A percentile compares a stretch with the other conserved stretches of the same genome.
phyloP scores from a whole-genome alignment of 2,888 invertebrate species.

The Biston stratarius region DNA sequence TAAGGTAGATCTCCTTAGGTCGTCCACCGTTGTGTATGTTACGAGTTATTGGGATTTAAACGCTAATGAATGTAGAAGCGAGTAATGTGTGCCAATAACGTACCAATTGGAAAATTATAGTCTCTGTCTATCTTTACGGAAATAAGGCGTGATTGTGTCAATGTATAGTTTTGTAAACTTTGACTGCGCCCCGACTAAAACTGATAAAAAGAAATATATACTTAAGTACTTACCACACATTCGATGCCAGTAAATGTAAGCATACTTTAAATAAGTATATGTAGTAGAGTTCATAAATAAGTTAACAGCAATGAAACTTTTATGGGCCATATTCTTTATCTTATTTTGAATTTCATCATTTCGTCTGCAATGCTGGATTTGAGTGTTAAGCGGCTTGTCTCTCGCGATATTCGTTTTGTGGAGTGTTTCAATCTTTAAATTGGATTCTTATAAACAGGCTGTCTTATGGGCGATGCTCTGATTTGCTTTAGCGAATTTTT shows the following conservation, averaged over 20 bases:
- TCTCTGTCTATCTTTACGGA: too few species aligned
- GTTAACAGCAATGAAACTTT: conserved; percentile 83
- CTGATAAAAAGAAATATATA: background rate
- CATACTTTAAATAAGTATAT: conserved; percentile 70
- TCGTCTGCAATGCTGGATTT: conserved; percentile 71
- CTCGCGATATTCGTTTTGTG: conserved; percentile 20
- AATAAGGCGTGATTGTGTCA: too few species aligned
- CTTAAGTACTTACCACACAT: conserved; percentile 11
- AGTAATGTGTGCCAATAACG: too few species aligned
- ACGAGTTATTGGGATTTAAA: too few species aligned
- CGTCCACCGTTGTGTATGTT: too few species aligned
- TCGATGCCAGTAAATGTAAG: conserved; percentile 55
- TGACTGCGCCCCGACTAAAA: too few species aligned
- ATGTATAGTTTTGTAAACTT: too few species aligned
- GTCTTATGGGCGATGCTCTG: conserved; percentile 7
- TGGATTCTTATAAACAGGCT: conserved; percentile 16
- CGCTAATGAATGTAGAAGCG: too few species aligned
- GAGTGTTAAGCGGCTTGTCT: conserved; percentile 62
- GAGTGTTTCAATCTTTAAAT: conserved; percentile 14
- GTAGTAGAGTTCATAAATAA: conserved; percentile 81
- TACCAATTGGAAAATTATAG: too few species aligned
- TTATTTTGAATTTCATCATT: conserved; percentile 83
- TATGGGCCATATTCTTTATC: conserved; percentile 82
- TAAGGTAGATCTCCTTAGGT: too few species aligned
- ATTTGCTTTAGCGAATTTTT: conserved; percentile 7